Evolutionary conservation across 2,888 invertebrate species (phyloP).

Genomic region (Nysson spinosus): DNA sequence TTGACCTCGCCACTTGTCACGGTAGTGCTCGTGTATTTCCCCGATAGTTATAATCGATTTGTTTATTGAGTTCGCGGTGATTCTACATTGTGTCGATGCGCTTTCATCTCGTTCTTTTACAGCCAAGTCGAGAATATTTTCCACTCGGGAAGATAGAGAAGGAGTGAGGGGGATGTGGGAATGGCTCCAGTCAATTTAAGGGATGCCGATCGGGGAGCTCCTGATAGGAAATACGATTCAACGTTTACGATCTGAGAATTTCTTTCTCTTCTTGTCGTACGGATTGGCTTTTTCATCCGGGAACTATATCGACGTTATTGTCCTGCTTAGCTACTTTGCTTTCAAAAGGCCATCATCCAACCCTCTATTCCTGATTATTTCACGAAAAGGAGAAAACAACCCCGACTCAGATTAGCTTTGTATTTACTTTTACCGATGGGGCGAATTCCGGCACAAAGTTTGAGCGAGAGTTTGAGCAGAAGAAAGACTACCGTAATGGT

Average conservation of each 20-base stretch:
- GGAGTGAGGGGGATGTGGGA: neutral
- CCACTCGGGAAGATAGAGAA: neutral
- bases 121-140: slow-evolving; percentile 43
- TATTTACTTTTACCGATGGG: too few relatives aligned
- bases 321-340: too few relatives aligned
- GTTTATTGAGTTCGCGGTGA: slow-evolving; percentile 42
- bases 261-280: slow-evolving; percentile 14
- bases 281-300: slow-evolving; percentile 36
- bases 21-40: slow-evolving; percentile 25
- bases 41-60: slow-evolving; percentile 50
- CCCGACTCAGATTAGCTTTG: too few relatives aligned
- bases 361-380: slow-evolving; percentile 25
- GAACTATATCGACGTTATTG: slow-evolving; percentile 33
- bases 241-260: slow-evolving; percentile 36
- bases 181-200: slow-evolving; percentile 42
- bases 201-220: slow-evolving; percentile 22
- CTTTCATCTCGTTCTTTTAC: neutral
- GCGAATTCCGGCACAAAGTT: too few relatives aligned
- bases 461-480: too few relatives aligned
- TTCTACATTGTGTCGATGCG: slow-evolving; percentile 21
- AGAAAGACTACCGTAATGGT: too few relatives aligned
- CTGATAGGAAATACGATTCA: slow-evolving; percentile 38
- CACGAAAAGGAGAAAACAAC: slow-evolving; percentile 25
- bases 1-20: neutral
- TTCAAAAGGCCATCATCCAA: too few relatives aligned